Base-by-base conservation (phyloP, 2,888 invertebrate species). In the Synanthedon vespiformis region DNA sequence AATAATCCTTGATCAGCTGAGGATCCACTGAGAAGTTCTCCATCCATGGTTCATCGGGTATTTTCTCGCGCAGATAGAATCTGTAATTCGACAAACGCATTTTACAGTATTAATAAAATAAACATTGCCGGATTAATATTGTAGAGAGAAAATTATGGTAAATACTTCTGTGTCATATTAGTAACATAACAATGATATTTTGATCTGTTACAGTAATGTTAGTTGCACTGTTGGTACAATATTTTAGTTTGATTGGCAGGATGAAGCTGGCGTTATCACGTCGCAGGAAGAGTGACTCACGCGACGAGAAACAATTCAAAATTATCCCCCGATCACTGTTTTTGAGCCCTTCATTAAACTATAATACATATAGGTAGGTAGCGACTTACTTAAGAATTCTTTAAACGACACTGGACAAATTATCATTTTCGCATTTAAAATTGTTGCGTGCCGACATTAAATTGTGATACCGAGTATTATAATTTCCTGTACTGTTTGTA, bases 1-100 rank as follows among this genome's bases (percentile, higher is more conserved):
- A 97, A 81, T 95, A 95, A 77, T 96, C 96, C 72, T 96, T 93
- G 74, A 97, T 94, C 58, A 96, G 90, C 85, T 97, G 96, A 50
- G 96, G 95, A 76, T 95, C 95, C 89, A 95, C 93, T 16, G 94
- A 93, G 79, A 94, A 95, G 72, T 93, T 93, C 76, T 96, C 95
- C 69, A 94, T 91, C 95, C 95, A 96, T 62, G 93, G 90, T 65
- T 92, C 92, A 75, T 95, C 95, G 58, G 92, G 91, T 65, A 94
- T 92, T 80, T 95, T 95, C 74, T 95, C 95, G 58, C 96, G 90
- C 63, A 97, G 89, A 79, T 95, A 96, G 88, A 96, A 96, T 82
- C 95, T 92, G 80, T 11, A 77, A 80, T 59, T 59, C 13, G 40
- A 40, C 34, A 14, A 44, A n/a, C 11, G n/a, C 11, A 44, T 44